These are phyloP conservation scores for Drosophila lacicola DNA, from an alignment of 2,888 invertebrate species.

Conservation along the genomic window DNA sequence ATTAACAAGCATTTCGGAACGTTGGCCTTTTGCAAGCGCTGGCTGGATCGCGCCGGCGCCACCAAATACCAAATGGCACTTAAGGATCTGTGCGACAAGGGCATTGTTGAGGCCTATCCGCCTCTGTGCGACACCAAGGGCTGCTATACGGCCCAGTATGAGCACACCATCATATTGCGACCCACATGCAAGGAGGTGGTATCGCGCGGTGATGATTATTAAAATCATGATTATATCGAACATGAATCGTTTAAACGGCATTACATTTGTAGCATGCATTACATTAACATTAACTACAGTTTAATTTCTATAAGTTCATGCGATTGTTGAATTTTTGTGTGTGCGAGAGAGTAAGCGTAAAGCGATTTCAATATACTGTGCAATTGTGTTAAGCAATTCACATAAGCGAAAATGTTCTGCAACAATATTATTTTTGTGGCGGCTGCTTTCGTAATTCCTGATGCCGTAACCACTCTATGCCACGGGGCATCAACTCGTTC, in stretches of 20 bases:
- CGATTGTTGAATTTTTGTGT: constrained; percentile 59
- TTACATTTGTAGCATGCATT: constrained; percentile 43
- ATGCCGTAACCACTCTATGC: background rate
- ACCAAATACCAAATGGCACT: constrained; percentile 99
- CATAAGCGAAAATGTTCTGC: constrained; percentile 9
- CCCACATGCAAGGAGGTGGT: constrained; percentile 99
- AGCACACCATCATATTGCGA: constrained; percentile 98
- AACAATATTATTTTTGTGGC: constrained; percentile 1
- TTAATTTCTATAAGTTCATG: constrained; percentile 58
- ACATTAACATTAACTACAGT: constrained; percentile 30
- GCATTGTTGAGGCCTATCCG: constrained; percentile 99
- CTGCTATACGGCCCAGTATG: constrained; percentile 99
- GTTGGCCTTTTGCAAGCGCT: constrained; percentile 98
- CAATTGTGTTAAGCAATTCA: constrained; percentile 37
- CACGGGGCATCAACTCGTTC: constrained; percentile 48
- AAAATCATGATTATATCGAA: constrained; percentile 18
- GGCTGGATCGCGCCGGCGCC: constrained; percentile 98
- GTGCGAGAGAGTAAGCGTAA: constrained; percentile 16
- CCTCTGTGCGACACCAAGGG: constrained; percentile 98
- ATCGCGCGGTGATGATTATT: constrained; percentile 97
- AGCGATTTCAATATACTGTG: constrained; percentile 39
- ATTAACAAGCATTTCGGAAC: constrained; percentile 99
- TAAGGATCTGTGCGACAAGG: constrained; percentile 99
- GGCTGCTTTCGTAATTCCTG: background rate
- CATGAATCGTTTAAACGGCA: constrained; percentile 4